Base-by-base conservation (phyloP, 2,797 vertebrate species). In the Podarcis siculus region DNA sequence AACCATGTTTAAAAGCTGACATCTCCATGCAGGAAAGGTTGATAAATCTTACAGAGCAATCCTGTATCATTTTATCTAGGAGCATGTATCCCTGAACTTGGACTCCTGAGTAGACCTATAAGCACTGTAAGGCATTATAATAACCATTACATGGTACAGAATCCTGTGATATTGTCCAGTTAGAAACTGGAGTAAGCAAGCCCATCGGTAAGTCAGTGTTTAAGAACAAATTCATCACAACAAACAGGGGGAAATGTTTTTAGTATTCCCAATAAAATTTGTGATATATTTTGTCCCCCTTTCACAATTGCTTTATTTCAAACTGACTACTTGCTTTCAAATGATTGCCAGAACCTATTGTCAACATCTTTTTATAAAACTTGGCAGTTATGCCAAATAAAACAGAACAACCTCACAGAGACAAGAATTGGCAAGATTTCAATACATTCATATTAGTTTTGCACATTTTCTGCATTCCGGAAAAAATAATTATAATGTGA, bases 401-500 rank as follows among this genome's bases (percentile, higher is more conserved):
- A 87, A 82, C 71, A 81, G 82, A 37, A 39, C 75, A 79, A 73
- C 72, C 72, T 8, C 9, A 49, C 39, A 42, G 17, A 61, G 21
- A 19, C 58, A n/a, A 73, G 73, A 72, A 27, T 61, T 88, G 87
- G 82, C 87, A 88, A 58, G 23, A 71, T 83, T 88, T 88, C 87
- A 88, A 66, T 5, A 64, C 87, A 79, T 79, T 88, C 75, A 61
- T 83, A 83, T 72, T 88, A 69, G 19, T 77, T 83, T 83, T 88
- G 82, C 66, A 88, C 75, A 88, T 83, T 88, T 88, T 88, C 81
- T 88, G 76, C 87, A 88, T 88, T 88, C 75, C 32, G 61, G 87
- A 72, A 83, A 83, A 88, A 88, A 88, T 88, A 88, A 83, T 83
- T 83, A 88, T 88, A 88, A 88, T 83, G 73, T 25, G 82, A 88